phyloP scores from a whole-genome alignment of 2,797 vertebrate genomes.

The Oceanodroma leucorhoa region DNA sequence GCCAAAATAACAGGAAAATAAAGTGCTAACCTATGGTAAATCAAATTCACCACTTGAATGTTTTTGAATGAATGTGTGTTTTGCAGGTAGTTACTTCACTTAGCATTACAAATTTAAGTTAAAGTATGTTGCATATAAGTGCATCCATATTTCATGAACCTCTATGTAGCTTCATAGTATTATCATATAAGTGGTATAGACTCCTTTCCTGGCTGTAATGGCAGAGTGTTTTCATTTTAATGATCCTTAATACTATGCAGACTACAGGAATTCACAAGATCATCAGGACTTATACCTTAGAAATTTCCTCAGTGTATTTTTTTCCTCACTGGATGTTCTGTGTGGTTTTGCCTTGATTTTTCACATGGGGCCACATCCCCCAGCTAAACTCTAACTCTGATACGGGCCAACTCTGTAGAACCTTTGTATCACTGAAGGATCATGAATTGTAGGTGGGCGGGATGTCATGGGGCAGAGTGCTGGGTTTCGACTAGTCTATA shows the following conservation, averaged over 20 bases:
- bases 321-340: background rate
- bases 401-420: fast-evolving
- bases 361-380: background rate
- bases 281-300: background rate
- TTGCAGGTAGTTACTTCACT: constrained; percentile 65
- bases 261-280: constrained; percentile 23
- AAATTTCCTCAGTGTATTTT: background rate
- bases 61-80: constrained; percentile 30
- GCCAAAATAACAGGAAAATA: background rate
- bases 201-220: constrained; percentile 39
- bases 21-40: background rate
- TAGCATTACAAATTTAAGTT: constrained; percentile 64
- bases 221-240: constrained; percentile 61
- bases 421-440: background rate
- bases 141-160: constrained; percentile 68
- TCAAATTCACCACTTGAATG: background rate
- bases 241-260: constrained; percentile 42
- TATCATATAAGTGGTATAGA: constrained; percentile 60
- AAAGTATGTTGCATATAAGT: constrained; percentile 32
- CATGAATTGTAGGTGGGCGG: background rate
- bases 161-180: constrained; percentile 34
- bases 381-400: background rate
- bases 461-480: fast-evolving
- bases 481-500: background rate
- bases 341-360: background rate